Conservation (phyloP, 2,888 invertebrate species). For the Eupithecia vulgata region DNA sequence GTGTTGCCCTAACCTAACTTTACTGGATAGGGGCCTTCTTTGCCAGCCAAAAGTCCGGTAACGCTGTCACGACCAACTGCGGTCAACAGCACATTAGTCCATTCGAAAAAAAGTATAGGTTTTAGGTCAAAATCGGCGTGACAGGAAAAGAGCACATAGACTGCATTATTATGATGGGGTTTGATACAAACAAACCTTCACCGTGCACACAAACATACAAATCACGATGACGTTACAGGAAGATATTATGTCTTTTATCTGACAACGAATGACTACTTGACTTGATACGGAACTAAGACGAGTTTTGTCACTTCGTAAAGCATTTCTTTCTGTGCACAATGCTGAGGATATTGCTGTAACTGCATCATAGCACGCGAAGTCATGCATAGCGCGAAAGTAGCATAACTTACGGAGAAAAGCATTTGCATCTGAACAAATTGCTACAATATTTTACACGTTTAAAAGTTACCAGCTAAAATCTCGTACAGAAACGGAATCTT, state of each 20-base stretch:
- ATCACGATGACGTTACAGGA: neutral
- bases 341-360: conserved; percentile 13
- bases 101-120: too few relatives aligned
- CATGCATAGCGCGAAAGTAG: conserved; percentile 12
- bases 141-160: too few relatives aligned
- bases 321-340: conserved; percentile 1
- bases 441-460: neutral
- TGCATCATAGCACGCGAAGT: conserved; percentile 9
- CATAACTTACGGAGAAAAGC: conserved; percentile 2
- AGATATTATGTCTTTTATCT: neutral
- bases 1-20: too few relatives aligned
- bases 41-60: too few relatives aligned
- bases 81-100: too few relatives aligned
- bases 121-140: too few relatives aligned
- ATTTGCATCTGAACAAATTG: conserved; percentile 11
- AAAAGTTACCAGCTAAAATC: neutral
- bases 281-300: neutral
- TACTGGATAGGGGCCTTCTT: too few relatives aligned
- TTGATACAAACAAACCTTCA: too few relatives aligned
- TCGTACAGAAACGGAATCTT: neutral
- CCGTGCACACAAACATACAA: too few relatives aligned
- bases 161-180: neutral
- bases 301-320: neutral
- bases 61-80: too few relatives aligned
- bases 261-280: neutral